These are phyloP conservation scores for Tympanoctomys barrerae DNA, from an alignment of 2,797 vertebrate genomes.

Conservation along the genomic window DNA sequence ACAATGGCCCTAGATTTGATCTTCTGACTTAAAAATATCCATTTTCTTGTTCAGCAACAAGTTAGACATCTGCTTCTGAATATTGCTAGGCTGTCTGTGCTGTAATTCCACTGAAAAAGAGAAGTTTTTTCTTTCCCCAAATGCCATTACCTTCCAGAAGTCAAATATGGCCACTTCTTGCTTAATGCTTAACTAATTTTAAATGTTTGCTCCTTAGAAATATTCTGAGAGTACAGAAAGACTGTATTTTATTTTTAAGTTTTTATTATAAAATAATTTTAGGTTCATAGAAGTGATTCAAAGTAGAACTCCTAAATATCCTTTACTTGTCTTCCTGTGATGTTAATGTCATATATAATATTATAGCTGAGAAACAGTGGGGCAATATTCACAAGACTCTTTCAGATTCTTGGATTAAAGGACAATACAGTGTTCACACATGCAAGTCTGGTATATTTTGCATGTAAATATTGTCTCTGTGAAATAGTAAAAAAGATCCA, in stretches of 20 bases:
- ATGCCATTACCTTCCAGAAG: not conserved
- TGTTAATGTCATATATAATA: not conserved
- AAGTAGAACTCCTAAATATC: not conserved
- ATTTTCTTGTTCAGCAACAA: not conserved
- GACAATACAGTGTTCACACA: too few relatives aligned
- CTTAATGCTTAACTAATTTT: not conserved
- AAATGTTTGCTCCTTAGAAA: not conserved
- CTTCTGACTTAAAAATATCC: not conserved
- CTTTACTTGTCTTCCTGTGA: not conserved
- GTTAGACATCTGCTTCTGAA: not conserved
- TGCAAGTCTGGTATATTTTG: too few relatives aligned
- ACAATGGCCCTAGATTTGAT: not conserved
- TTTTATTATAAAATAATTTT: constrained; percentile 40
- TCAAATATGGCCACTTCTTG: not conserved
- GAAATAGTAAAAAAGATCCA: too few relatives aligned
- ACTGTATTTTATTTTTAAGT: not conserved
- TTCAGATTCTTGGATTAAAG: too few relatives aligned
- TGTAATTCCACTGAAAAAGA: not conserved
- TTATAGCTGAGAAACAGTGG: not conserved
- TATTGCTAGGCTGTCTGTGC: not conserved
- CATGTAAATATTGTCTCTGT: too few relatives aligned
- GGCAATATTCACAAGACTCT: not conserved
- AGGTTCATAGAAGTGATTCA: not conserved
- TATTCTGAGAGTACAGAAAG: not conserved
- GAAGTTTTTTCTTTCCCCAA: not conserved